Evolutionary conservation across 2,797 vertebrate species (phyloP).

Genomic region (Vespertilio murinus): DNA sequence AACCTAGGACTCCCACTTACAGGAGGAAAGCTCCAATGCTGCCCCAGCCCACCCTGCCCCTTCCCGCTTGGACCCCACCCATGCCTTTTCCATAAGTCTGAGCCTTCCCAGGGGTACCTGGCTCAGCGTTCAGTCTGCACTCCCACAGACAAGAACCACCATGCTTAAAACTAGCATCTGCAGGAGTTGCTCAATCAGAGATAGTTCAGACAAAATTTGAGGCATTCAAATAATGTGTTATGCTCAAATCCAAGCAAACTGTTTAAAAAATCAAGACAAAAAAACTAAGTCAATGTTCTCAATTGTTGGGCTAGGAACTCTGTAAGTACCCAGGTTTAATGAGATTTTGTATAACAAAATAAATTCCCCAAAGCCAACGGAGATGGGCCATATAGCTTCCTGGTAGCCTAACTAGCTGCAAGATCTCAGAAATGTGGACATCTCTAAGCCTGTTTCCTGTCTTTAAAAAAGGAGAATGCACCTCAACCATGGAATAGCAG

Average conservation of each 20-base stretch:
- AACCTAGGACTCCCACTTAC: background rate
- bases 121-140: background rate
- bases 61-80: background rate
- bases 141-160: conserved; percentile 33
- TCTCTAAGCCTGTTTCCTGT: background rate
- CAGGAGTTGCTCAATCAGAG: background rate
- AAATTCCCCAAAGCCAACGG: background rate
- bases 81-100: background rate
- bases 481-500: background rate
- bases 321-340: background rate
- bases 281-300: background rate
- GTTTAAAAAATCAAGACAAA: conserved; percentile 4
- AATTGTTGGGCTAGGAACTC: background rate
- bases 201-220: background rate
- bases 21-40: background rate
- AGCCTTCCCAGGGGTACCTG: background rate
- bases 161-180: background rate
- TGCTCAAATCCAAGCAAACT: background rate
- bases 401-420: background rate
- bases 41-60: background rate
- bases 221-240: background rate
- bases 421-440: background rate
- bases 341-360: background rate
- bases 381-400: background rate
- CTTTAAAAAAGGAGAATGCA: background rate